Base-by-base conservation (phyloP, 2,113 vertebrate species). In the Passer montanus region DNA sequence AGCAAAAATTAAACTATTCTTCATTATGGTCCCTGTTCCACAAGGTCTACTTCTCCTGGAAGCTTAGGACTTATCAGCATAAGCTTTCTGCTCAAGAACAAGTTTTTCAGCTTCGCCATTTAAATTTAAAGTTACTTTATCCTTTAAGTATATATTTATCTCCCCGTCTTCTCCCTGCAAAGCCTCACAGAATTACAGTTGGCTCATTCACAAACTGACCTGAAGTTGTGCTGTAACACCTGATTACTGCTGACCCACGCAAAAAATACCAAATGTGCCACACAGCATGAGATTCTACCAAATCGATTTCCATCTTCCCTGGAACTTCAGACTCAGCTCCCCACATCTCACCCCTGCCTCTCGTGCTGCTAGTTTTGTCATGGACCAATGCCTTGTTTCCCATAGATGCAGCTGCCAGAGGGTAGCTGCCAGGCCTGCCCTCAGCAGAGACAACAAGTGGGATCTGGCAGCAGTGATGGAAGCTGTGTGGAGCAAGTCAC, bases 11-110 rank as follows among this genome's bases (percentile, higher is more conserved):
- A 70, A 94, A 81, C 58, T 49, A 62, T 62, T 93, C 91, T 86
- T 94, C 39, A 63, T 92, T 77, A 88, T 9, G 49, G 27, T 93
- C 66, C 76, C 66, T 92, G 50, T 79, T 78, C 75, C 81, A 59
- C 47, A 96, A 94, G 79, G 68, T 81, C 59, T 68, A 87, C 63
- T 92, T 93, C 92, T 95, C 79, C 80, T 76, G 47, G 52, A 49
- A 81, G 31, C 63, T 79, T 64, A 75, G 47, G 94, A 82, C 19
- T 92, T 94, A 89, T 14, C 52, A 37, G 52, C 41, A 15, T 39
- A 70, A 78, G 58, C 41, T 89, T 95, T 93, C 70, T 49, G 49
- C 85, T 77, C 60, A 87, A 67, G 23, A 87, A n/a, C 30, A 90
- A 77, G 37, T 73, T 82, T 87, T 81, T 72, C 58, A 94, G 59